phyloP scores from a whole-genome alignment of 2,797 vertebrate genomes.

The Mallotus villosus region DNA sequence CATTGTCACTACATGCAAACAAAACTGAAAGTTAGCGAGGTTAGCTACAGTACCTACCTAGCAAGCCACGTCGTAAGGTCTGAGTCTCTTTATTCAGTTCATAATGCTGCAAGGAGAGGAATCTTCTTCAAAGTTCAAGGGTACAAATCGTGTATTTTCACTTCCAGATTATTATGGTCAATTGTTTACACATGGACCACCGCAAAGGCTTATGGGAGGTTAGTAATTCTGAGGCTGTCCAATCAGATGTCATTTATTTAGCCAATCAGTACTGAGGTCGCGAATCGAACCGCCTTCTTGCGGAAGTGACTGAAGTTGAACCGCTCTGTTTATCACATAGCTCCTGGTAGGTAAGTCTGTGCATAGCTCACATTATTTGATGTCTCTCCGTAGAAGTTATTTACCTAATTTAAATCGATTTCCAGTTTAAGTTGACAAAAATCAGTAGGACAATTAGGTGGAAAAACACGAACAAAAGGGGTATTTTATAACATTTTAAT shows the following conservation, averaged over 20 bases:
- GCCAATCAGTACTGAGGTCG: neutral
- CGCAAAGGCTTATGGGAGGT: neutral
- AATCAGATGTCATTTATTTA: neutral
- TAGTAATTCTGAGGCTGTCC: neutral
- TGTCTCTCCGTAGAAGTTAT: no score
- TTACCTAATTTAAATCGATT: no score
- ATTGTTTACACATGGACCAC: neutral
- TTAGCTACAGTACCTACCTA: constrained; percentile 1
- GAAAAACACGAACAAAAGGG: neutral
- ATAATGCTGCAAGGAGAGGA: neutral
- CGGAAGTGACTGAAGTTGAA: neutral
- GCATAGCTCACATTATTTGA: no score
- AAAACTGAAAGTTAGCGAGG: no score
- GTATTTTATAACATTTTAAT: neutral
- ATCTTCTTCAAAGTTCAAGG: constrained; percentile 41
- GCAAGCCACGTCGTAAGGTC: neutral
- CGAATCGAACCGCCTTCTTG: neutral
- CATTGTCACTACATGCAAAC: no score
- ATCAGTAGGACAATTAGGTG: no score
- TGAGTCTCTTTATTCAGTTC: neutral
- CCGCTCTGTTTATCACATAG: no score
- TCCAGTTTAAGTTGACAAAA: no score
- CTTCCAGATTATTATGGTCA: neutral
- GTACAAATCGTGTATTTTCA: neutral
- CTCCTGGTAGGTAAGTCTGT: no score